Evolutionary conservation across 2,797 vertebrate genomes (phyloP), one percentile per base, ranked within the genome.

Genomic region (Acestrorhynchus altus): DNA sequence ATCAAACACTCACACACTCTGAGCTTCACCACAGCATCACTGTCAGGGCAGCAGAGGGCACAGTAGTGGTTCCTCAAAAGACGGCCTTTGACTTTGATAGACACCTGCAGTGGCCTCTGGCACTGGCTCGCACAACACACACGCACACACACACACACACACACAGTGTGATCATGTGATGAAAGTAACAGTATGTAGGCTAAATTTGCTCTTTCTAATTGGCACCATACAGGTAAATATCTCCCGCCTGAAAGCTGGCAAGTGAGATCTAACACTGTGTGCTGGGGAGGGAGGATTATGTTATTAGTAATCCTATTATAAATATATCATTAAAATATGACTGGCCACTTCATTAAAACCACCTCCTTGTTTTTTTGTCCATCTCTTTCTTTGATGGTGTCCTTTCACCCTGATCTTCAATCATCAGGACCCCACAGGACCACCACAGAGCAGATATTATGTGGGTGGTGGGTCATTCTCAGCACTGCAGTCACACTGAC

Each of bases 161-260:
- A 46, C 54, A 31, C 59, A 65, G 65, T 64, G 24, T 35, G 24
- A 74, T 56, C 9, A 47, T 60, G 8, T 72, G 65, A 79, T 72
- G 71, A 82, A 77, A 73, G 61, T 70, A 79, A 68, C 70, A 77
- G 59, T 74, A 76, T 7, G 61, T 65, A 66, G 47, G 70, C 63
- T 73, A 64, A 35, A 72, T 82, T 49, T 61, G 9, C 64, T 67
- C 39, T 39, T 64, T 65, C 51, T 84, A 84, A 84, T 84, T 80
- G 78, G 80, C 83, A 74, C 56, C 78, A 69, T 76, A 72, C 75
- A 72, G 78, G 74, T 80, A 82, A 68, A 70, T 56, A n/a, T 57
- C 42, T 72, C 68, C 35, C n/a, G 18, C 54, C 28, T 16, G 31
- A 39, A 66, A 22, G 52, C 44, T 39, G 28, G 56, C 18, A 39